Evolutionary conservation across 2,888 invertebrate genomes (phyloP).

Genomic region (Imbricaverruca yamaguchii): DNA sequence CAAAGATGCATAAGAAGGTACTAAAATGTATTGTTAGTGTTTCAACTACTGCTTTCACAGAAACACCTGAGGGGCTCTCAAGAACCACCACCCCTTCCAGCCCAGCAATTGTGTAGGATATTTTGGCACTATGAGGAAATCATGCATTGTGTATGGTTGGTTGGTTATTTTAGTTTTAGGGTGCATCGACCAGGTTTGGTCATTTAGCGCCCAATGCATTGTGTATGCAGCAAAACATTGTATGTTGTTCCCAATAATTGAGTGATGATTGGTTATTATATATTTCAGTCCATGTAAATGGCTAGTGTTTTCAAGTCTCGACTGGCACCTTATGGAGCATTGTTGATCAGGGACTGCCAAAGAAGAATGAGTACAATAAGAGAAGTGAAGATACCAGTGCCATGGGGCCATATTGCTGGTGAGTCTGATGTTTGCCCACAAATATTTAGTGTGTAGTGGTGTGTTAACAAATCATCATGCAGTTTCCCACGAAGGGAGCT

Average conservation of each 20-base stretch:
- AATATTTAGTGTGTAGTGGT: too few relatives aligned
- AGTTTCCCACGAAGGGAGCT: too few relatives aligned
- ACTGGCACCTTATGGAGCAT: neutral
- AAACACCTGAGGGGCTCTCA: too few relatives aligned
- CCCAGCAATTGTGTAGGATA: too few relatives aligned
- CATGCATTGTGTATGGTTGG: neutral
- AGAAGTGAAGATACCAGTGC: constrained; percentile 13
- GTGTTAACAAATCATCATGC: too few relatives aligned
- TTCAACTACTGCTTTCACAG: too few relatives aligned
- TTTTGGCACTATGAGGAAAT: neutral
- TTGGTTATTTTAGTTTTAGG: too few relatives aligned
- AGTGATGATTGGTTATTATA: neutral
- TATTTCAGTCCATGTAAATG: neutral
- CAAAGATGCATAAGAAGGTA: too few relatives aligned
- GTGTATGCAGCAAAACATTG: neutral
- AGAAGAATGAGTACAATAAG: neutral
- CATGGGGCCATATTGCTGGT: constrained; percentile 15
- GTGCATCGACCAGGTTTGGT: too few relatives aligned
- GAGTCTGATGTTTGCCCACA: neutral
- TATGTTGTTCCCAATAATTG: neutral
- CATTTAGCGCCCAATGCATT: neutral
- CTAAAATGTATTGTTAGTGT: too few relatives aligned
- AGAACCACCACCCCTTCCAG: too few relatives aligned
- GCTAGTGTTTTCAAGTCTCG: neutral
- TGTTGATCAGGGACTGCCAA: neutral